These are phyloP conservation scores for Schizopygopsis pylzovi DNA, from an alignment of 2,797 vertebrate species.

Conservation along the genomic window DNA sequence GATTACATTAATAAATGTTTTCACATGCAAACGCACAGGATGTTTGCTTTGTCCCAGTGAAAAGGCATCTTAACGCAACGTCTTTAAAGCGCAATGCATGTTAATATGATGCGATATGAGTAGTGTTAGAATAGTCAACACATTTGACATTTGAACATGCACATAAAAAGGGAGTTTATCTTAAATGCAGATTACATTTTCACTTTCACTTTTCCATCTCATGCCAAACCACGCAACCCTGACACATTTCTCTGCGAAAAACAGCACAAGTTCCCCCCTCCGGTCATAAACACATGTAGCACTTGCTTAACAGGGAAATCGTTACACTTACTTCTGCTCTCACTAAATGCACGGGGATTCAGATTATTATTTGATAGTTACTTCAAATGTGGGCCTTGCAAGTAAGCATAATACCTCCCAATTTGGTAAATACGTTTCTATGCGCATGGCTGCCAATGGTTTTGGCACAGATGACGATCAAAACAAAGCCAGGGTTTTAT, in stretches of 20 bases:
- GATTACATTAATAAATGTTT: constrained; percentile 23
- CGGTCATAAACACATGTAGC: not conserved
- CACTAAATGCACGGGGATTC: not conserved
- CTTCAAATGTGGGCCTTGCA: not conserved
- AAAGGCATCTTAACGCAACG: not conserved
- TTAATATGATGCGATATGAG: not conserved
- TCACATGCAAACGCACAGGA: not conserved
- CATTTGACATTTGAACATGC: not conserved
- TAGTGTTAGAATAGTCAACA: constrained; percentile 1
- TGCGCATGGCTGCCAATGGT: constrained; percentile 29
- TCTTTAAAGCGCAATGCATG: not conserved
- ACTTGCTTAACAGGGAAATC: constrained; percentile 17
- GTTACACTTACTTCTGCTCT: constrained; percentile 27
- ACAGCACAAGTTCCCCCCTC: not conserved
- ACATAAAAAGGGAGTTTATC: not conserved
- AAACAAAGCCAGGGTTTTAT: constrained; percentile 71
- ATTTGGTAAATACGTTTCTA: constrained; percentile 35
- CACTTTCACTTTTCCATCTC: constrained; percentile 27
- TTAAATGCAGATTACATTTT: constrained; percentile 21
- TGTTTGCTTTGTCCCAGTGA: not conserved
- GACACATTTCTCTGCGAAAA: not conserved
- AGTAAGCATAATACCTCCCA: not conserved
- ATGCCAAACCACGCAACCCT: not conserved
- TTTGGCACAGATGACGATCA: constrained; percentile 21
- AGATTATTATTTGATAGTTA: not conserved